Conservation (phyloP, 2,888 invertebrate genomes). For the Andrena trimmerana region DNA sequence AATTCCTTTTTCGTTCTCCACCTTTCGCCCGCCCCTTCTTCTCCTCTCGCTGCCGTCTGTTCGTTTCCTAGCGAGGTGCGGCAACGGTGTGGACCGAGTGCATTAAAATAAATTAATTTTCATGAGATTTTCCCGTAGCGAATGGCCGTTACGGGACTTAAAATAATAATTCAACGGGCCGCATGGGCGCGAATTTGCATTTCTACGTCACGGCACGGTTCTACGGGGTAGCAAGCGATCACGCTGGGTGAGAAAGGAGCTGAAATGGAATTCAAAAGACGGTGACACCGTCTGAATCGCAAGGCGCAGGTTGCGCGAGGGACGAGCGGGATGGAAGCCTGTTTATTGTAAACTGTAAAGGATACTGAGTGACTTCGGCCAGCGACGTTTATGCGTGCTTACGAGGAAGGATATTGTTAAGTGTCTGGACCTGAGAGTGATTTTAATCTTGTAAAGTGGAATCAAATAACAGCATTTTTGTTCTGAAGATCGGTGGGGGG, state of each 20-base stretch:
- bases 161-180: conserved; percentile 82
- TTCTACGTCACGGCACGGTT: conserved; percentile 74
- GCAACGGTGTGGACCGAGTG: conserved; percentile 71
- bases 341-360: conserved; percentile 13
- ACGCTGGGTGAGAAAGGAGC: conserved; percentile 19
- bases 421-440: too few species aligned
- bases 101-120: conserved; percentile 82
- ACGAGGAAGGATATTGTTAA: too few species aligned
- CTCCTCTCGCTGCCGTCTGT: conserved; percentile 16
- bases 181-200: conserved; percentile 78
- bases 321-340: neutral
- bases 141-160: conserved; percentile 80
- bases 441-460: too few species aligned
- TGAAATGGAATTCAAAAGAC: conserved; percentile 47
- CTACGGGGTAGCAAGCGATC: conserved; percentile 45
- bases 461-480: too few species aligned
- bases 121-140: conserved; percentile 79
- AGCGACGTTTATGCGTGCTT: too few species aligned
- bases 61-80: conserved; percentile 35
- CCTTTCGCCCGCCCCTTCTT: neutral
- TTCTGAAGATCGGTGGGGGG: too few species aligned
- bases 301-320: neutral
- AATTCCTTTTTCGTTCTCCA: conserved; percentile 30
- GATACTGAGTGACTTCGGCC: too few species aligned
- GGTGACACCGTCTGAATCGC: conserved; percentile 17